These are phyloP conservation scores for Pteromalus puparum DNA, from an alignment of 1,140 invertebrate genomes.

Conservation along the genomic window DNA sequence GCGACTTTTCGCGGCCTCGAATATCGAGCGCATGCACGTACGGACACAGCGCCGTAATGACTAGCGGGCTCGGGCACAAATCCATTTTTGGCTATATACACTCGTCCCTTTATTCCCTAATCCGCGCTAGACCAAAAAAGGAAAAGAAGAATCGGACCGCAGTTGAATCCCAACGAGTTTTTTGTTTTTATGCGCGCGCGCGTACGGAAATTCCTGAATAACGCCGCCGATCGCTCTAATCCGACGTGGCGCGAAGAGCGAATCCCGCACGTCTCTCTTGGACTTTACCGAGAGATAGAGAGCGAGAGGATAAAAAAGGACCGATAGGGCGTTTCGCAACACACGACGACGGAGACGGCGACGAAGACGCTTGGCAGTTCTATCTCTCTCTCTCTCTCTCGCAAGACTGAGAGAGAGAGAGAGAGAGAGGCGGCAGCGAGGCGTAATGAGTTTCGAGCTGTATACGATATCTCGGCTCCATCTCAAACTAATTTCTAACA, in stretches of 20 bases:
- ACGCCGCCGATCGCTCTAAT: too few relatives aligned
- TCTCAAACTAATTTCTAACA: slow-evolving; percentile 60
- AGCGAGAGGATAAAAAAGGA: background rate
- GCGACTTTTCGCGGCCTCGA: slow-evolving; percentile 37
- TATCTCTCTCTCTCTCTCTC: slow-evolving; percentile 3
- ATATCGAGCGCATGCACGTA: slow-evolving; percentile 23
- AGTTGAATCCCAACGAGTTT: too few relatives aligned
- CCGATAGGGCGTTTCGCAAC: background rate
- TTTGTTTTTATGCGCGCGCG: too few relatives aligned
- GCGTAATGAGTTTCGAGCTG: slow-evolving; percentile 49
- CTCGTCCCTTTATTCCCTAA: slow-evolving; percentile 10
- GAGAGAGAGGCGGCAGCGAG: background rate
- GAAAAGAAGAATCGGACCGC: background rate
- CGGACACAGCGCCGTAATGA: background rate
- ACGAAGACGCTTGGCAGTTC: slow-evolving; percentile 9
- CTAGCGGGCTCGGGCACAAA: background rate
- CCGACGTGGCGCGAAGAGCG: too few relatives aligned
- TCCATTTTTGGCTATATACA: background rate
- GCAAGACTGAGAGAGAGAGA: slow-evolving; percentile 13
- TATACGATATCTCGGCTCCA: slow-evolving; percentile 54
- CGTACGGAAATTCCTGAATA: too few relatives aligned
- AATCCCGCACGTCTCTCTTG: background rate
- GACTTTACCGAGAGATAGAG: background rate
- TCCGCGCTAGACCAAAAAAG: background rate
- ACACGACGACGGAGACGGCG: background rate